phyloP scores from a whole-genome alignment of 2,888 invertebrate genomes.

The Dromius quadrimaculatus region DNA sequence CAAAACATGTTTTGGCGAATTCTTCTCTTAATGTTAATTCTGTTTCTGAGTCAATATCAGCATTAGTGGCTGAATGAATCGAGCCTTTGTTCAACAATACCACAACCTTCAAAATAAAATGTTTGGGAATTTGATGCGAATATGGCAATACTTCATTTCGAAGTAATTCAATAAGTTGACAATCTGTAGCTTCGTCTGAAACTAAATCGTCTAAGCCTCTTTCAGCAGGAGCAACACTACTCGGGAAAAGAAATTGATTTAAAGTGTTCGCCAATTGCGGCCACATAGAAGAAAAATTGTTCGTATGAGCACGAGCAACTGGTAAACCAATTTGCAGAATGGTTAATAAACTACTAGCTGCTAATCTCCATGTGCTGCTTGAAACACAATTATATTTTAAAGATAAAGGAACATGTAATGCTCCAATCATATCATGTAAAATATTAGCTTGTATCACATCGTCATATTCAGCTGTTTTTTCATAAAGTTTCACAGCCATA shows the following conservation, averaged over 20 bases:
- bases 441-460: conserved; percentile 80
- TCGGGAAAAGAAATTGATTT: conserved; percentile 92
- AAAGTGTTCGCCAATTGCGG: conserved; percentile 85
- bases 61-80: conserved; percentile 80
- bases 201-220: conserved; percentile 73
- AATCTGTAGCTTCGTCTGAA: conserved; percentile 84
- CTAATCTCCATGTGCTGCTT: conserved; percentile 85
- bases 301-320: conserved; percentile 83
- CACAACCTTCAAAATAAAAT: conserved; percentile 86
- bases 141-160: conserved; percentile 86
- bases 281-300: conserved; percentile 85
- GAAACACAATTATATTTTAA: conserved; percentile 86
- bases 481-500: conserved; percentile 81
- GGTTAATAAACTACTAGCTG: conserved; percentile 80
- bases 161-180: conserved; percentile 84
- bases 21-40: conserved; percentile 90
- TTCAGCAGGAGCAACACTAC: conserved; percentile 71
- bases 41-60: conserved; percentile 80
- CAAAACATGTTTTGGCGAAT: conserved; percentile 96
- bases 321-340: conserved; percentile 89
- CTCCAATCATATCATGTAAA: conserved; percentile 75
- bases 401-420: conserved; percentile 79
- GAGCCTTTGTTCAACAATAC: conserved; percentile 88
- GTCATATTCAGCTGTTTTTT: conserved; percentile 77
- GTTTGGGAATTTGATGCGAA: conserved; percentile 81